Base-by-base conservation (phyloP, 2,888 invertebrate genomes). In the Laspeyria flexula region DNA sequence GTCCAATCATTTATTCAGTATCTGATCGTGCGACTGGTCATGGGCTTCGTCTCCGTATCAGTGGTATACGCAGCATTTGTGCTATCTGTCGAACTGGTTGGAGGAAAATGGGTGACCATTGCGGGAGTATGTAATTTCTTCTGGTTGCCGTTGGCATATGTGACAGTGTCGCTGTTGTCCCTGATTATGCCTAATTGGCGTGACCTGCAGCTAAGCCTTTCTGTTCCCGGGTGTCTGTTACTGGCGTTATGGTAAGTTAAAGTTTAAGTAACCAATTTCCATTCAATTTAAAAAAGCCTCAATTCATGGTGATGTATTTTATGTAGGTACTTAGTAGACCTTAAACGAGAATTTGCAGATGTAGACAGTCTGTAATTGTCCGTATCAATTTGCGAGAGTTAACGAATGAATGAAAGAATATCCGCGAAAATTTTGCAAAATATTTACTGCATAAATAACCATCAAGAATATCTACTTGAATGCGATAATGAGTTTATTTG, bases 41-140 rank as follows among this genome's bases (percentile, higher is more conserved):
- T 96, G 79, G 97, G 97, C 0, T 94, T 95, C 65, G 95, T 96
- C 10, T 96, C 96, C 0, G 96, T 96, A n/a, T 96, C 96, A 12
- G 95, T 96, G 39, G 96, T 96, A 16, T 96, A 96, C 81, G 95
- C 96, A 30, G 96, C 96, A 18, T 96, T 97, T 69, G 96, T 97
- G 4, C 88, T 97, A 27, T 95, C 96, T 29, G 96, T 96, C 67
- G 96, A 96, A 81, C 88, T 96, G 46, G 96, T 96, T 2, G 96
- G 96, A 31, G 96, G 96, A 1, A 95, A 95, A 66, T 96, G 96
- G 96, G 93, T 96, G 55, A 96, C 96, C 1, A 95, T 96, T 49
- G 95, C 96, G 1, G 96, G 96, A 46, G 96, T 96, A 53, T 96
- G 96, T 68, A 96, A 96, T 82, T 93, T 96, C 72, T 96, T 96